Base-by-base conservation (phyloP, 2,797 vertebrate species). In the Cuculus canorus region DNA sequence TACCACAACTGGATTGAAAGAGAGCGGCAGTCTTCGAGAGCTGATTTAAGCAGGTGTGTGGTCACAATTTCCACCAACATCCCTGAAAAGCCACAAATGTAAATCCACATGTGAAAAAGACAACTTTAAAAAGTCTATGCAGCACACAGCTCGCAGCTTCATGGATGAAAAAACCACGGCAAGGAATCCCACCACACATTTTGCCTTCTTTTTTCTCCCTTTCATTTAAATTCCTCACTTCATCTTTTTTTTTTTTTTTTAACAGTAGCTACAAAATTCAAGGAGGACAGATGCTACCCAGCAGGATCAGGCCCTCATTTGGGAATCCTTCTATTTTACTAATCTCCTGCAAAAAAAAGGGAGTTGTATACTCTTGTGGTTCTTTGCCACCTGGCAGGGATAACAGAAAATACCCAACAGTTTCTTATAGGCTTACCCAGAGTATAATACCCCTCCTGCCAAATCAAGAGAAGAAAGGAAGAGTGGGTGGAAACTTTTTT, bases 401-500 rank as follows among this genome's bases (percentile, higher is more conserved):
- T 85, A 93, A 80, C 86, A 87, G 71, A 95, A 96, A 96, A 95
- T 93, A 95, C 68, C 88, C 93, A 87, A 64, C 88, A 91, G 93
- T 71, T 95, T 66, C 84, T 85, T 95, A 78, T 2, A 64, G 93
- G 88, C 95, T 96, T 79, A 75, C 93, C 61, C 92, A 71, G 93
- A 95, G 86, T 95, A 93, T 95, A 95, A 95, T 93, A 92, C 50
- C 78, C 65, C 79, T 96, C 91, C 92, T 96, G 92, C 84, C 88
- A 91, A 3, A 5, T 87, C 86, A 93, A 71, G 84, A 88, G 89
- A 96, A 96, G 93, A 97, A 97, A 96, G 78, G 68, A 91, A 54
- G 86, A 95, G 94, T 96, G 96, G 95, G 95, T 93, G 95, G 91
- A 97, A 97, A 97, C 90, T 97, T 96, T 95, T 95, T 94, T 24